A percentile compares a stretch with the other conserved stretches of the same genome.
phyloP scores from a whole-genome alignment of 2,888 invertebrate genomes.

The Mechanitis mazaeus region DNA sequence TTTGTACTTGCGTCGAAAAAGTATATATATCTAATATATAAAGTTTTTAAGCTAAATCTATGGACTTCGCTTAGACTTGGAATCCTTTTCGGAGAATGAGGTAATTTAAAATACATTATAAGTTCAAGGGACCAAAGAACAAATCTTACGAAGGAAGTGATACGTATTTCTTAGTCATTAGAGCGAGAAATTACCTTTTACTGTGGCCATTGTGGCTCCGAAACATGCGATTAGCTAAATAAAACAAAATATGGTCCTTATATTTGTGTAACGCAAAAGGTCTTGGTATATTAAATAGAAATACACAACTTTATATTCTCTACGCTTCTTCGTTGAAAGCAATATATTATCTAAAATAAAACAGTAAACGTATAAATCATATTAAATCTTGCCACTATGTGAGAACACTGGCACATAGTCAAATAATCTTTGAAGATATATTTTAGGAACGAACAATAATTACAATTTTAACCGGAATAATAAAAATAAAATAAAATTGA shows the following conservation, averaged over 20 bases:
- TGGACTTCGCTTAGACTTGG: too few species aligned
- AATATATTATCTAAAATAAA: too few species aligned
- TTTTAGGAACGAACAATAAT: not conserved
- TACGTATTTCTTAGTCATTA: not conserved
- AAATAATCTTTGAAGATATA: not conserved
- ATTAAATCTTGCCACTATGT: not conserved
- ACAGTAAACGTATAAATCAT: not conserved
- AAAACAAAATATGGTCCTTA: not conserved
- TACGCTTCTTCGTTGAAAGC: too few species aligned
- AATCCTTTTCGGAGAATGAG: too few species aligned
- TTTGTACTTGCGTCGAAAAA: not conserved
- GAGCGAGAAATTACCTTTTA: conserved; percentile 5
- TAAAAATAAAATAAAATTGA: too few species aligned
- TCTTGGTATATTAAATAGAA: too few species aligned
- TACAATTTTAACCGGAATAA: not conserved
- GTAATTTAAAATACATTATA: not conserved
- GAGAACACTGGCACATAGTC: not conserved
- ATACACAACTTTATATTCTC: too few species aligned
- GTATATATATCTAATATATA: not conserved
- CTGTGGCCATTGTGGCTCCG: too few species aligned
- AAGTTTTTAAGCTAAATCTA: not conserved
- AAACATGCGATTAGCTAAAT: not conserved
- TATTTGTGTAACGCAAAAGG: not conserved
- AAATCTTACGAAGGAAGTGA: conserved; percentile 2
- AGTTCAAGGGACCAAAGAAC: conserved; percentile 3